A percentile compares a stretch with the other conserved stretches of the same genome.
These are phyloP conservation scores for Cochlearius cochlearius DNA, from an alignment of 2,113 vertebrate species.

Conservation along the genomic window DNA sequence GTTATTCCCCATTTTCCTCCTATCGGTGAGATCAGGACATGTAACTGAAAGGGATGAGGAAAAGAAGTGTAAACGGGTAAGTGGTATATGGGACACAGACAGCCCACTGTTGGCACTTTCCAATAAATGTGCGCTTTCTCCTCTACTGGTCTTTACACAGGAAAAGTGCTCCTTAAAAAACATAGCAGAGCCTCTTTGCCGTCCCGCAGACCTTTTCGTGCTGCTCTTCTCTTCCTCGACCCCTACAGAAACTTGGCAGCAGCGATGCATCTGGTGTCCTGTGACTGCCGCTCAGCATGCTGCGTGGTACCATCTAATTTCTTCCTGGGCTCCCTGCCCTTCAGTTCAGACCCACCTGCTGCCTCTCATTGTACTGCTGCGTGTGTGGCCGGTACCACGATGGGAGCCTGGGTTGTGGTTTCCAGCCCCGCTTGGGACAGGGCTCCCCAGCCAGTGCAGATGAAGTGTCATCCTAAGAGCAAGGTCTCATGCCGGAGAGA, in stretches of 20 bases:
- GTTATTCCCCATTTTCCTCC: not conserved
- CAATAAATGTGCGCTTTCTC: not conserved
- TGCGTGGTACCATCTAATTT: not conserved
- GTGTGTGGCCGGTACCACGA: not conserved
- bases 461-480: not conserved
- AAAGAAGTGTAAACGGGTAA: not conserved
- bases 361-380: conserved; percentile 10
- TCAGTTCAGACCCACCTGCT: conserved; percentile 34
- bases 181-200: not conserved
- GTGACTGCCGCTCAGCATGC: not conserved
- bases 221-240: not conserved
- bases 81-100: not conserved
- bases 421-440: not conserved
- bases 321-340: conserved; percentile 28
- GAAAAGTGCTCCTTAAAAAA: not conserved
- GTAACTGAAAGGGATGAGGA: not conserved
- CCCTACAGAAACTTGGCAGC: not conserved
- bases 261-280: not conserved
- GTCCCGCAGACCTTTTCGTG: not conserved
- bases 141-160: not conserved
- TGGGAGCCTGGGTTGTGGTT: not conserved
- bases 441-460: not conserved
- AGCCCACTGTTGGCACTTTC: not conserved
- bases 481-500: not conserved
- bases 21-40: not conserved